Base-by-base conservation (phyloP, 2,888 invertebrate genomes). In the Hypomecis atomaria region DNA sequence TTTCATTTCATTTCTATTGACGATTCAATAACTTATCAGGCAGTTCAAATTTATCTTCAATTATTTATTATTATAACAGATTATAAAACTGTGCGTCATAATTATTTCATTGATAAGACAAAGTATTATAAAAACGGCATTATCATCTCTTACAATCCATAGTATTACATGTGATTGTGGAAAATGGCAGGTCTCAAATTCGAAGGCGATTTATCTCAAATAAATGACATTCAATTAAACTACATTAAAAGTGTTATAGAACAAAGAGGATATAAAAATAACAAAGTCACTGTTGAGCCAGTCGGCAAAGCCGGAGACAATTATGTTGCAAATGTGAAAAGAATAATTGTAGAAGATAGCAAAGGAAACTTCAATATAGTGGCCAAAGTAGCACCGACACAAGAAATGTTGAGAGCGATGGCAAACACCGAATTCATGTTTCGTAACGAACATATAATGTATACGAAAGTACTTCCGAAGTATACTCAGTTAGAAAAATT, bases 371-470 rank as follows among this genome's bases (percentile, higher is more conserved):
- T 83, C 11, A 79, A 76, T 55, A 82, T 82, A 68, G 67, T 84
- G 4, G 81, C 74, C 0, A 84, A 84, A 67, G 50, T 81, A 48
- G 82, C 83, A 13, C 76, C 82, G 2, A 43, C 44, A 2, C 37
- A 48, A 2, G 76, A 75, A 65, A 13, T 47, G 0, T 0, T 73
- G 3, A 66, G 80, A 65, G 10, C 54, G 1, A 33, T 52, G 9
- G 60, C 66, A 47, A 71, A 73, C 0, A 72, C 71, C n/a, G 59
- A 23, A 7, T 0, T 50, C 3, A 3, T 75, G 10, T 83, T 81
- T 50, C 64, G 53, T 4, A 85, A 83, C 54, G 84, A 85, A 70
- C 70, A 67, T n/a, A 40, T 69, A 0, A 77, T 84, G 73, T 85
- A 84, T 59, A 74, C 67, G 0, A 67, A 76, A 61, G 66, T 82